phyloP scores from a whole-genome alignment of 2,113 vertebrate species.

The Oxyruncus cristatus region DNA sequence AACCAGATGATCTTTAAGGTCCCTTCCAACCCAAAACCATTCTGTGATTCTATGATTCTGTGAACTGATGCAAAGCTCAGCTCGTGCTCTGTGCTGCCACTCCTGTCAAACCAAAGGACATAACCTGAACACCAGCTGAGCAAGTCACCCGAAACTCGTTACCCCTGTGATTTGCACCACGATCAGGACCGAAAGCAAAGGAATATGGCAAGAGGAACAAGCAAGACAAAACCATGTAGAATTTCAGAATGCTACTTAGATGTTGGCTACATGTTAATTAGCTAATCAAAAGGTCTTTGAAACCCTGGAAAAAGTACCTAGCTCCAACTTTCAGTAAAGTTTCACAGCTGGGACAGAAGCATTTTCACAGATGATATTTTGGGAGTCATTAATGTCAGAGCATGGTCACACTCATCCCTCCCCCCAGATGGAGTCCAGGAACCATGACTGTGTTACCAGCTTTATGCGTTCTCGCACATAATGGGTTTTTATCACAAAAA shows the following conservation, averaged over 20 bases:
- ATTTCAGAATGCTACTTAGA: background rate
- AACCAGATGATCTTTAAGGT: background rate
- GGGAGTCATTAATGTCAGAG: background rate
- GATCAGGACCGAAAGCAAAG: background rate
- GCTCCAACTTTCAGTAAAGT: background rate
- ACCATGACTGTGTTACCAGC: background rate
- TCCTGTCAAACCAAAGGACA: background rate
- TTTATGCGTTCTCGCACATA: background rate
- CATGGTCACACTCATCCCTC: background rate
- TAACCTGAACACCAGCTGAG: background rate
- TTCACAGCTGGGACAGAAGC: background rate
- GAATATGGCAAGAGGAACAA: background rate
- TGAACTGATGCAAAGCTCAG: background rate
- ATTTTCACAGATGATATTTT: background rate
- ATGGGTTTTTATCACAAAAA: slow-evolving; percentile 7
- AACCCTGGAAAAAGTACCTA: background rate
- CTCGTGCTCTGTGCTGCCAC: background rate
- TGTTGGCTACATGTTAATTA: background rate
- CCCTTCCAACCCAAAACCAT: background rate
- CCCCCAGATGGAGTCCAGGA: background rate
- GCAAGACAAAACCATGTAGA: rapidly evolving
- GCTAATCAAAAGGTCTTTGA: background rate
- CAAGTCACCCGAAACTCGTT: background rate
- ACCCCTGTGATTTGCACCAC: background rate
- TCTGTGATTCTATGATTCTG: background rate